Evolutionary conservation across 2,888 invertebrate genomes (phyloP), one percentile per base, ranked within the genome.

Genomic region (Scelioninae gen. 2): DNA sequence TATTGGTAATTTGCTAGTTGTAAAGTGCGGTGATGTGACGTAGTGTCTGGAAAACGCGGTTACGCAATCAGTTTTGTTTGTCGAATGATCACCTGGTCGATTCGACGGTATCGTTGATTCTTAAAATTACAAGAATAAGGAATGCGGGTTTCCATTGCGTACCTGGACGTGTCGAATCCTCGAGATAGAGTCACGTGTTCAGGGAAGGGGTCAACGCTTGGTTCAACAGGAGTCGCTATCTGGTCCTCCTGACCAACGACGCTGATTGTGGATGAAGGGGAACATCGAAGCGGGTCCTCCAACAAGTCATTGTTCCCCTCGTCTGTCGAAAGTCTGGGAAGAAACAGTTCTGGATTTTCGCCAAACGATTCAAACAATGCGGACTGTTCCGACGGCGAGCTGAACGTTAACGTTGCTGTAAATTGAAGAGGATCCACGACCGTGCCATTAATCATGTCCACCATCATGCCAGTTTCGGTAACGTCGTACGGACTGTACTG

Each of bases 401-500:
- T 92, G 82, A 95, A 93, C 53, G 94, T 94, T 58, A 95, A 85
- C 0, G 94, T 94, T 1, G 93, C 94, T 6, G 93, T 92, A 83
- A 95, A 94, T 80, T 94, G 94, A 50, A 94, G 88, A 25, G 94
- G 94, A 86, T 95, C 94, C 35, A 94, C 93, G 0, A 92, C 91
- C 19, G 91, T 90, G 33, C 92, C 92, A n/a, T 89, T 87, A 28
- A 92, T 92, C 88, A 94, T 91, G 82, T 94, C 94, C 10, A 94
- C 93, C 89, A 95, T 94, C 90, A 95, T 94, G 3, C 86, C 85
- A 4, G 93, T 91, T 78, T 93, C 93, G 41, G 87, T 87, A 7
- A 87, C 86, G 78, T 92, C 93, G 80, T 93, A 94, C 78, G 89
- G 89, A 35, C 89, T 89, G 76, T 89, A 89, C 9, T 87, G 86